Percentiles rank a stretch among this genome's conserved stretches.
Conservation (phyloP, 2,113 vertebrate genomes). For the Tinamus guttatus region DNA sequence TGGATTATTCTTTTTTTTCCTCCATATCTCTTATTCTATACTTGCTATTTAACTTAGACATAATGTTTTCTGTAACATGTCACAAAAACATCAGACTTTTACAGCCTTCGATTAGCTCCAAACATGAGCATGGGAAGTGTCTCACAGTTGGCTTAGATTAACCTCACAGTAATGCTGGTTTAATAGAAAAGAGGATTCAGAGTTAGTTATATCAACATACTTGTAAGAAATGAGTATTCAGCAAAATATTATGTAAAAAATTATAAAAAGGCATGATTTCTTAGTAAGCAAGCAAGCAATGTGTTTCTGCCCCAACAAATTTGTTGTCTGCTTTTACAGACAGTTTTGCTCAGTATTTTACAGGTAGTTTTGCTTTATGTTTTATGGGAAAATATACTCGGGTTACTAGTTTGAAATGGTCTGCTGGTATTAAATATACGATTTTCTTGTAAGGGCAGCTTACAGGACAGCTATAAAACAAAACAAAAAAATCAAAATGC, state of each 20-base stretch:
- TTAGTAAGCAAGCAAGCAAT: background rate
- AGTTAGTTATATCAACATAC: accelerated
- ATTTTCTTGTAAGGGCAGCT: background rate
- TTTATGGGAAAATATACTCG: background rate
- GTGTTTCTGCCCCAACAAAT: background rate
- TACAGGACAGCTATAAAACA: no score
- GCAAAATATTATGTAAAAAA: background rate
- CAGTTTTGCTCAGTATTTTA: no score
- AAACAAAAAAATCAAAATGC: background rate
- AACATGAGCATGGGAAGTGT: background rate
- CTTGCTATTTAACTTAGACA: background rate
- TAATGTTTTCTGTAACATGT: background rate
- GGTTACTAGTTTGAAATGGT: background rate
- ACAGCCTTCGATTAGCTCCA: background rate
- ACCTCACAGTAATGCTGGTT: background rate
- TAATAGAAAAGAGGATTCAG: background rate
- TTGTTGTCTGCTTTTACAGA: background rate
- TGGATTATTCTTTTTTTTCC: background rate
- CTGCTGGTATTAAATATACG: background rate
- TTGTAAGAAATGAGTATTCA: background rate
- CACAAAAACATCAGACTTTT: background rate
- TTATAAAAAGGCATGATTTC: background rate
- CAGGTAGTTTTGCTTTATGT: no score
- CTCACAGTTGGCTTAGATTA: background rate
- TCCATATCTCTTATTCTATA: background rate